Evolutionary conservation across 2,113 vertebrate genomes (phyloP), one percentile per base, ranked within the genome.

Genomic region (Bujurquina vittata): DNA sequence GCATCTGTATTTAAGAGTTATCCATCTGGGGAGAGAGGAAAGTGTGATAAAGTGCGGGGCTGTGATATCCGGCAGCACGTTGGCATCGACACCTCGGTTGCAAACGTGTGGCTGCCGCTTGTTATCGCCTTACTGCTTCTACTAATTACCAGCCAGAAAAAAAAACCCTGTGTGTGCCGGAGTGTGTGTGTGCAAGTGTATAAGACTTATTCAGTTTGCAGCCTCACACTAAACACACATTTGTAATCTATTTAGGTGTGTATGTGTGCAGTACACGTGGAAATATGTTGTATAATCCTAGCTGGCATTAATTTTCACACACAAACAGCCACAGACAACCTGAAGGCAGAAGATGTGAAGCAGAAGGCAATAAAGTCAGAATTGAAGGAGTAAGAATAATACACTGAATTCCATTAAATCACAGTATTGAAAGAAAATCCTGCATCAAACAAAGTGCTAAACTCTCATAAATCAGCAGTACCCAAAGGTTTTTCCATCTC

Each of bases 71-170:
- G 57, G 78, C 86, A 82, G 69, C 87, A 84, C 10, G 23, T 49
- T 83, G 86, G 81, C 87, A 86, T 76, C n/a, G 60, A 82, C 94
- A 86, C 86, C 88, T 91, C 65, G 1, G 80, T 14, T 90, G 81
- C 65, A 84, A 91, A 92, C 43, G 74, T 90, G 92, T 85, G 94
- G 80, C 86, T 89, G 87, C 40, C n/a, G 80, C 91, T 95, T 89
- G 91, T 94, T 94, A 93, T 89, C 93, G 88, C 92, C 83, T 91
- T 78, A 61, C 80, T 84, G 82, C 88, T 90, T 85, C 55, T 4
- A 72, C 88, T 94, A 89, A 94, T 94, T 93, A 89, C 80, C 89
- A 84, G 74, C 69, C 69, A 86, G 54, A 23, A 74, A 84, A 80
- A 62, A 49, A 2, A 14, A 22, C 1, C 52, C 74, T 37, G 65